phyloP scores from a whole-genome alignment of 2,113 vertebrate genomes.

The Gymnorhina tibicen region DNA sequence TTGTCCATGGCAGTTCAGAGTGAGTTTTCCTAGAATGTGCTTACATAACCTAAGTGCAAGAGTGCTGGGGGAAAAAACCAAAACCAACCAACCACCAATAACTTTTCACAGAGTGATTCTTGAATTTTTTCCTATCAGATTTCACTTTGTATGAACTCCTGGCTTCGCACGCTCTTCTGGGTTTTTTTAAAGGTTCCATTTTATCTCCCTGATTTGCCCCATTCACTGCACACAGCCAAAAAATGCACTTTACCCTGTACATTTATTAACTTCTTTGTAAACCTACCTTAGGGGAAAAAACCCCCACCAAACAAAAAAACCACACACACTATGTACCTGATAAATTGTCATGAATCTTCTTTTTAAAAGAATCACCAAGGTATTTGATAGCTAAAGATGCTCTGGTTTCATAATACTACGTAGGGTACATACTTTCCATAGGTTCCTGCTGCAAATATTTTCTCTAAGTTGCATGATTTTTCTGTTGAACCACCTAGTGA shows the following conservation, averaged over 20 bases:
- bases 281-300: background rate
- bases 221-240: background rate
- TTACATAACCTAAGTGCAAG: background rate
- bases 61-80: background rate
- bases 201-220: background rate
- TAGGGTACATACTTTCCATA: background rate
- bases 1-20: background rate
- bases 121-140: background rate
- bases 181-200: background rate
- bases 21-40: background rate
- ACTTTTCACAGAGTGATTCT: background rate
- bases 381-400: background rate
- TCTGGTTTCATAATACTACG: background rate
- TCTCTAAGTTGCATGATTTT: background rate
- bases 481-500: background rate
- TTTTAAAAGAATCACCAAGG: background rate
- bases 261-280: background rate
- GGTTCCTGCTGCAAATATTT: background rate
- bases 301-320: fast-evolving
- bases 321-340: background rate
- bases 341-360: background rate
- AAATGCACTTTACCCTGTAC: background rate
- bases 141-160: background rate
- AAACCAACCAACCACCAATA: background rate
- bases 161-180: background rate